Evolutionary conservation across 2,113 vertebrate genomes (phyloP).

Genomic region (Vireo altiloquus): DNA sequence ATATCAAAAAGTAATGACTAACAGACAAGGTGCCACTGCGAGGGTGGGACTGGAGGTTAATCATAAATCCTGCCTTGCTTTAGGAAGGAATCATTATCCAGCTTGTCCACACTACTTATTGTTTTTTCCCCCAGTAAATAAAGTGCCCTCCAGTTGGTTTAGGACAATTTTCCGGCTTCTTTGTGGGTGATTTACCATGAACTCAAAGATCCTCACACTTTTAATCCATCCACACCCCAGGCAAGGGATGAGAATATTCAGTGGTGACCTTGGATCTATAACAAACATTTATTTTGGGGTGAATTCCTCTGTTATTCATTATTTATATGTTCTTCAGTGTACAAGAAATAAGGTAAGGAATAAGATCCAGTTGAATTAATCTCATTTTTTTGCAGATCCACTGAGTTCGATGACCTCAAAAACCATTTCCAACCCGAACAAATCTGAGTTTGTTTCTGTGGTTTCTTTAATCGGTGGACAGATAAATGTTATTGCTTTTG

Average conservation of each 20-base stretch:
- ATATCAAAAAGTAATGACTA: neutral
- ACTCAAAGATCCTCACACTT: neutral
- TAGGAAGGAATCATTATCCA: neutral
- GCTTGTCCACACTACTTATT: neutral
- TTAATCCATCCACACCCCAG: neutral
- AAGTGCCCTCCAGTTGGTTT: neutral
- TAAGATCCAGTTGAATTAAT: neutral
- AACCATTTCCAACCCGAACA: neutral
- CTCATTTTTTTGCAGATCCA: neutral
- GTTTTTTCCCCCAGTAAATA: neutral
- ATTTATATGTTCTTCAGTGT: neutral
- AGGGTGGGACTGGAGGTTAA: neutral
- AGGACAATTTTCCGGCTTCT: neutral
- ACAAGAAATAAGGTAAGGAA: neutral
- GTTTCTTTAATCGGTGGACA: neutral
- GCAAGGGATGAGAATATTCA: neutral
- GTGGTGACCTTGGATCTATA: fast-evolving
- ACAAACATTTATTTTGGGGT: neutral
- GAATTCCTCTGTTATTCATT: neutral
- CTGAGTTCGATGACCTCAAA: neutral
- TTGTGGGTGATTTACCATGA: neutral
- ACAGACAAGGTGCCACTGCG: fast-evolving
- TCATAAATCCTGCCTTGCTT: neutral
- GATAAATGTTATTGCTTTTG: neutral
- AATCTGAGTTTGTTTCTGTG: neutral